Base-by-base conservation (phyloP, 2,113 vertebrate species). In the Melanocharis versteri region DNA sequence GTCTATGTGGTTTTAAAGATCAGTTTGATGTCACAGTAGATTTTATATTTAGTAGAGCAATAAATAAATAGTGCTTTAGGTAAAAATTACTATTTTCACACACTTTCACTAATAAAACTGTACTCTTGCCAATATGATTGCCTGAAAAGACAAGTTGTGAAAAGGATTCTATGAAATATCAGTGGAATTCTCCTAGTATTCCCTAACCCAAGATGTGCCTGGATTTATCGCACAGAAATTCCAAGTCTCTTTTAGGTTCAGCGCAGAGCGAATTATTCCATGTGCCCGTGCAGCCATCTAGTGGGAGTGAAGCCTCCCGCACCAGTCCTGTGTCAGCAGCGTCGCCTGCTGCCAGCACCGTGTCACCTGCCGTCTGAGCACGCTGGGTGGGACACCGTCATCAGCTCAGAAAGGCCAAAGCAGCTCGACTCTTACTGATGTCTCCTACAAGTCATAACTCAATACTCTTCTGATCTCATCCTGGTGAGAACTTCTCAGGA, bases 301-400 rank as follows among this genome's bases (percentile, higher is more conserved):
- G 39, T 64, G 94, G 48, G 1, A 5, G 0, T 5, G 9, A n/a
- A 28, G 40, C 15, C 24, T 58, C 45, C 37, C 4, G 44, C 31
- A 19, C 5, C 11, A 33, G 27, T 15, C 11, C 42, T 16, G 57
- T 2, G 50, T 0, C 35, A 50, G 30, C 13, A 1, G 54, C 0
- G 12, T 35, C 73, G 15, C 31, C 44, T 12, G 44, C 82, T 39
- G 13, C 9, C 64, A 40, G 53, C 35, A 7, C 30, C 9, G 15
- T 50, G 65, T 15, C 64, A 60, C 39, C 42, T 0, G 17, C 30
- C 16, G 47, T 4, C 48, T 15, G 35, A 57, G 56, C 65, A 26
- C 20, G 17, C 23, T 2, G 21, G 1, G 9, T 42, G 51, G 21
- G 56, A 16, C 71, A 39, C 8, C 9, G 7, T 2, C 57, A 42